Evolutionary conservation across 2,113 vertebrate species (phyloP).

Genomic region (Sarotherodon lohbergeri): DNA sequence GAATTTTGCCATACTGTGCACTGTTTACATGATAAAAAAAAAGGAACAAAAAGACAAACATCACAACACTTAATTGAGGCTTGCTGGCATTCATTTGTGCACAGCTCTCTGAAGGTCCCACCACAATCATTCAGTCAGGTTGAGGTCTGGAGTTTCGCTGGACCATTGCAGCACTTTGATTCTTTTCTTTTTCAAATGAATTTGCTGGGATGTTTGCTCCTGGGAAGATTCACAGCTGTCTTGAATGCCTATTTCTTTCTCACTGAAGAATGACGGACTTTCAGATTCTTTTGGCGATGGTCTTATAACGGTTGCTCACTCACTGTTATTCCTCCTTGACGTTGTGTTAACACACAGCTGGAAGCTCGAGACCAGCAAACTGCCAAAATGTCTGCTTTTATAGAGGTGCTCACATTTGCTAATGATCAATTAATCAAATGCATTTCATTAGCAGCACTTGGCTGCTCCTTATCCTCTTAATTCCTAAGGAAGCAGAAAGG

Average conservation of each 20-base stretch:
- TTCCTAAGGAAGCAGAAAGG: background rate
- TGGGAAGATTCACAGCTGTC: background rate
- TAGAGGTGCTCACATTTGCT: background rate
- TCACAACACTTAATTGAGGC: background rate
- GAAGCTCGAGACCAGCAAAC: background rate
- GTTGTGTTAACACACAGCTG: background rate
- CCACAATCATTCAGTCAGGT: background rate
- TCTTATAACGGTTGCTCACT: background rate
- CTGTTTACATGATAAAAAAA: background rate
- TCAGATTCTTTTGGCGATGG: background rate
- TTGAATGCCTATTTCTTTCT: background rate
- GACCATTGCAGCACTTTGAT: background rate
- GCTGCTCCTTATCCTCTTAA: background rate
- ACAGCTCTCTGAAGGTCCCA: background rate
- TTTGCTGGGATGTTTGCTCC: background rate
- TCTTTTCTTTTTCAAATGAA: background rate
- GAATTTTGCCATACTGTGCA: background rate
- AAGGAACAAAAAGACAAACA: background rate
- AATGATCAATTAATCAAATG: background rate
- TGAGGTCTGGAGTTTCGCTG: background rate
- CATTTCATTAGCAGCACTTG: background rate
- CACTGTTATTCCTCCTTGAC: background rate
- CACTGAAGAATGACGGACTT: accelerated
- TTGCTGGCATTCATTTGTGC: background rate
- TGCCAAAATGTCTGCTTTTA: background rate